phyloP scores from a whole-genome alignment of 2,113 vertebrate genomes.

The Xenotilapia caudafasciata region DNA sequence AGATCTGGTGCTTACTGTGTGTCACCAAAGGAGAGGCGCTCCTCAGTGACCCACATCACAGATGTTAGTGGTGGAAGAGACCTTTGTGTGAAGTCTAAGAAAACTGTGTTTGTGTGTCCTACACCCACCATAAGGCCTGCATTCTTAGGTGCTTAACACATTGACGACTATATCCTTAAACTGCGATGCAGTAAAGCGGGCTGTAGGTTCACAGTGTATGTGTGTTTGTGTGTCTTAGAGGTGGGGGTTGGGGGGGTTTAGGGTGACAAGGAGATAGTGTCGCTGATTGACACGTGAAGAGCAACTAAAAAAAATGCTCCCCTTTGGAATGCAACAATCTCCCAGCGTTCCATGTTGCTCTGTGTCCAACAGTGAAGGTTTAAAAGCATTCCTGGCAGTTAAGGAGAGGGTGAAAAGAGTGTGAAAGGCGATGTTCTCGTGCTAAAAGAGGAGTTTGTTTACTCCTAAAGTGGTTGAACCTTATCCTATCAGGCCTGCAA shows the following conservation, averaged over 20 bases:
- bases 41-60: constrained; percentile 57
- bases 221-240: constrained; percentile 46
- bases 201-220: constrained; percentile 5
- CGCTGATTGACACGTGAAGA: constrained; percentile 72
- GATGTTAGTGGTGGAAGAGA: constrained; percentile 46
- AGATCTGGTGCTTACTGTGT: constrained; percentile 28
- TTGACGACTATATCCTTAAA: constrained; percentile 50
- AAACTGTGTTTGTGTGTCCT: constrained; percentile 55
- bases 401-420: constrained; percentile 54
- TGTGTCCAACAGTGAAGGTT: constrained; percentile 45
- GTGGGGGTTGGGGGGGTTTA: background rate
- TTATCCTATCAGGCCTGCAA: constrained; percentile 6
- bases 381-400: constrained; percentile 73
- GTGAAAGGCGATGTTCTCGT: constrained; percentile 47
- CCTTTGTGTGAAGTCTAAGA: constrained; percentile 51
- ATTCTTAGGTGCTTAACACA: constrained; percentile 71
- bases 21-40: constrained; percentile 32
- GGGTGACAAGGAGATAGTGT: constrained; percentile 69
- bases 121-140: constrained; percentile 11
- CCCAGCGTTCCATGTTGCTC: constrained; percentile 56
- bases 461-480: constrained; percentile 30
- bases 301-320: constrained; percentile 62
- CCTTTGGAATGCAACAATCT: constrained; percentile 72
- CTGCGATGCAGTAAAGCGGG: constrained; percentile 36
- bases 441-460: constrained; percentile 55